Percentiles rank a stretch among this genome's conserved stretches.
These are phyloP conservation scores for Numida meleagris DNA, from an alignment of 2,113 vertebrate species.

Conservation along the genomic window DNA sequence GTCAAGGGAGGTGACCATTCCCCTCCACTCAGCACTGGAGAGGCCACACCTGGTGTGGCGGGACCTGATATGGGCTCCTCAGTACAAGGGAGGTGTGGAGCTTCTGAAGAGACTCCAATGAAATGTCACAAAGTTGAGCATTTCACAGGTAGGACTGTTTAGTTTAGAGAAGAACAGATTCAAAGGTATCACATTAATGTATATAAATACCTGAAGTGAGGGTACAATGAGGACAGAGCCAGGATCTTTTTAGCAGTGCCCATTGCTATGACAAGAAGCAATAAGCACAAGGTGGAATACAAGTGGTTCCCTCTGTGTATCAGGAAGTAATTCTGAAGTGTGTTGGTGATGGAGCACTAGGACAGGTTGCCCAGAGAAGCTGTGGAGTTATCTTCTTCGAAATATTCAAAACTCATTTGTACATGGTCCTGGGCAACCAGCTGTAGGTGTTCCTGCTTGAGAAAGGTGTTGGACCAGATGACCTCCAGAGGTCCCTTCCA, in stretches of 20 bases:
- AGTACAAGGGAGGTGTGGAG: too few relatives aligned
- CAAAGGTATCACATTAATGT: neutral
- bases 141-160: neutral
- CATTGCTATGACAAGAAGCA: neutral
- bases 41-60: too few relatives aligned
- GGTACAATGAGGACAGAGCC: neutral
- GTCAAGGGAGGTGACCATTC: too few relatives aligned
- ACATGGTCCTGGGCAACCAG: neutral
- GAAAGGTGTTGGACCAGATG: too few relatives aligned
- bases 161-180: neutral
- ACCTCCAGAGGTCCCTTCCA: too few relatives aligned
- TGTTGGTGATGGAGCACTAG: neutral
- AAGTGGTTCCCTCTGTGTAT: neutral
- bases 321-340: neutral
- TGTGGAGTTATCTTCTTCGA: neutral
- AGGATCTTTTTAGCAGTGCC: neutral
- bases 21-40: too few relatives aligned
- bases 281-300: neutral
- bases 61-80: too few relatives aligned
- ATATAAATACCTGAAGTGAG: neutral
- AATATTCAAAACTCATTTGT: neutral
- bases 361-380: neutral
- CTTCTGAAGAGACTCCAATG: neutral
- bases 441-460: neutral
- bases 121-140: neutral